phyloP scores from a whole-genome alignment of 2,888 invertebrate genomes.

The Agriopis marginaria region DNA sequence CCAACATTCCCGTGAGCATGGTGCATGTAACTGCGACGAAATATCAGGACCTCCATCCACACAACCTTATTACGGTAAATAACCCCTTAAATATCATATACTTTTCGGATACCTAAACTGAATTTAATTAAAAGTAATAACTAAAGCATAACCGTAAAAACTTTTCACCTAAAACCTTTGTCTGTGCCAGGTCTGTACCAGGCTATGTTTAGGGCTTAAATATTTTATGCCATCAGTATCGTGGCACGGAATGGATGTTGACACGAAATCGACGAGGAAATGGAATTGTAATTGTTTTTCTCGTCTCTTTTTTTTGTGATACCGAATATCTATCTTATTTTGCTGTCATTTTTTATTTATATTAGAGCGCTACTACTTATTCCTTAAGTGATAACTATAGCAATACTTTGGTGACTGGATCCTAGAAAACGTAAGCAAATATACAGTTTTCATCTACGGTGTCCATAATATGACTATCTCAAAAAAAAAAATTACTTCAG shows the following conservation, averaged over 20 bases:
- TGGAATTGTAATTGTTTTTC: constrained; percentile 19
- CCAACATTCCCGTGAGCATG: no score
- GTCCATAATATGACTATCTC: no score
- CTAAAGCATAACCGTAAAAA: constrained; percentile 14
- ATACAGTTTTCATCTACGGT: no score
- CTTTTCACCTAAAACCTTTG: constrained; percentile 34
- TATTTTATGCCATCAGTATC: constrained; percentile 59
- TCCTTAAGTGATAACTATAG: background rate
- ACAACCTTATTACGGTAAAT: no score
- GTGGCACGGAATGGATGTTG: constrained; percentile 48
- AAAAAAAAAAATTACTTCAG: no score
- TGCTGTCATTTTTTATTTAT: background rate
- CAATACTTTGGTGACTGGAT: background rate
- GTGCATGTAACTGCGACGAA: no score
- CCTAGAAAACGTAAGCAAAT: background rate
- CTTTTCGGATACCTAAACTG: background rate
- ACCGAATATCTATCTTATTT: background rate
- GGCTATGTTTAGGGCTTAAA: constrained; percentile 58
- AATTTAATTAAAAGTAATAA: constrained; percentile 7
- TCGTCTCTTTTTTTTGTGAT: background rate
- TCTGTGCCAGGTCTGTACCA: constrained; percentile 62
- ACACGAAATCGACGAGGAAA: constrained; percentile 17
- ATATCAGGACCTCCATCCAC: no score
- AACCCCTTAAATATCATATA: no score
- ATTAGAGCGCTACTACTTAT: background rate